Evolutionary conservation across 2,888 invertebrate species (phyloP), one percentile per base, ranked within the genome.

Genomic region (Heliconius ethilla): DNA sequence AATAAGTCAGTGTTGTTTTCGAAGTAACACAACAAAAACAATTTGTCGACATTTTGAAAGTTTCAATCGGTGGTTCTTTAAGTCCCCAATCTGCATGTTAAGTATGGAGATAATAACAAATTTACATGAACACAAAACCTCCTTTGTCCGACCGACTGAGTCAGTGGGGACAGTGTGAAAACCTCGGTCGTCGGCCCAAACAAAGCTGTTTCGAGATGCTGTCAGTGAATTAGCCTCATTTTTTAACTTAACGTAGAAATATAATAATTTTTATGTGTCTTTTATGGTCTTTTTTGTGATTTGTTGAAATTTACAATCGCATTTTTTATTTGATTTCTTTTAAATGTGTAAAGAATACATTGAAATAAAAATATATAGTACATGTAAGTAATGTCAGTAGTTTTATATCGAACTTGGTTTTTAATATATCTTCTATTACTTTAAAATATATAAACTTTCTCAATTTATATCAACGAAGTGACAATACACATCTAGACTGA

Each of bases 121-220:
- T 93, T 93, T 91, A 91, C 93, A 94, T 94, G 86, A 90, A 89
- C 88, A 92, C 90, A 90, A 89, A 89, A 87, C 85, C 83, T 78
- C 85, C 88, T 90, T 93, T 92, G 92, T 92, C 82, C 83, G 78
- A 81, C 83, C 69, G 76, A 82, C 86, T 91, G 91, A 91, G 83
- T 92, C 91, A 89, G 83, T 82, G 83, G 83, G 84, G 84, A 84
- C 86, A 84, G 88, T 89, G 90, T 90, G 91, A 88, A 89, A 87
- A 89, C 87, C 83, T 81, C 92, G 92, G 88, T 86, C 92, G 91
- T 86, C 90, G 92, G 87, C 90, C 91, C 85, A 89, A 89, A 88
- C 88, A 88, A 83, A 83, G 73, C 78, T 75, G 80, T 79, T 76
- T 87, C 85, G 81, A 76, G 84, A 81, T 88, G 75, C 82, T 83